Conservation (phyloP, 2,797 vertebrate genomes). For the Syndactyla subalaris region DNA sequence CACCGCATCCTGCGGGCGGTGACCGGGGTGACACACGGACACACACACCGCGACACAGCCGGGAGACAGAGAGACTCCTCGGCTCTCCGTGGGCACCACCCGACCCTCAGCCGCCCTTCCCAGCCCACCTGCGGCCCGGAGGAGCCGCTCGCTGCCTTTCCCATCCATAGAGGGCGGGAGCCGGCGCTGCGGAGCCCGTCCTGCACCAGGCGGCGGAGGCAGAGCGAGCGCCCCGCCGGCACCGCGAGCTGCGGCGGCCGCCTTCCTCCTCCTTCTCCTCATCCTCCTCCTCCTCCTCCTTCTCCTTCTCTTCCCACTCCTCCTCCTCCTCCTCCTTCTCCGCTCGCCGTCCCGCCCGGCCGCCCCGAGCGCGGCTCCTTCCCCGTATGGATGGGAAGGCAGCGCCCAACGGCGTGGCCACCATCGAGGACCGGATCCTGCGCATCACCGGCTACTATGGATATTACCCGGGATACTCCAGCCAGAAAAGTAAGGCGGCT, state of each 20-base stretch:
- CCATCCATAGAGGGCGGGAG: not conserved
- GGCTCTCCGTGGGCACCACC: too few species aligned
- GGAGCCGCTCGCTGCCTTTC: not conserved
- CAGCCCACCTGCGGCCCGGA: not conserved
- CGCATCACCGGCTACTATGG: slow-evolving; percentile 99
- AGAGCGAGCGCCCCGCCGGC: slow-evolving; percentile 59
- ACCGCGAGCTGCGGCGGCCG: slow-evolving; percentile 51
- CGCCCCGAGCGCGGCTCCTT: slow-evolving; percentile 51
- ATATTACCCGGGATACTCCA: slow-evolving; percentile 96
- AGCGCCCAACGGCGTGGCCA: slow-evolving; percentile 93
- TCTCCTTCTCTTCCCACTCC: too few species aligned
- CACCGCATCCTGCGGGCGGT: rapidly evolving
- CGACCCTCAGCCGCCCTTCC: not conserved
- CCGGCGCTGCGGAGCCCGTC: slow-evolving; percentile 42
- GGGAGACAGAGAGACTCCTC: not conserved
- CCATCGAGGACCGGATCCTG: slow-evolving; percentile 96
- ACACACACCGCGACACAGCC: not conserved
- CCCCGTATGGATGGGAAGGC: slow-evolving; percentile 86
- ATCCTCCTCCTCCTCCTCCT: not conserved
- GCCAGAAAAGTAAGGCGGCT: slow-evolving; percentile 92
- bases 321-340: not conserved
- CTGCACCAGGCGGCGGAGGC: slow-evolving; percentile 61
- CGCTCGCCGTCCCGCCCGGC: slow-evolving; percentile 52
- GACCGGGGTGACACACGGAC: rapidly evolving
- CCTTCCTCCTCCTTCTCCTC: not conserved